phyloP scores from a whole-genome alignment of 23 tunicate species.

The Halocynthia aurantium region DNA sequence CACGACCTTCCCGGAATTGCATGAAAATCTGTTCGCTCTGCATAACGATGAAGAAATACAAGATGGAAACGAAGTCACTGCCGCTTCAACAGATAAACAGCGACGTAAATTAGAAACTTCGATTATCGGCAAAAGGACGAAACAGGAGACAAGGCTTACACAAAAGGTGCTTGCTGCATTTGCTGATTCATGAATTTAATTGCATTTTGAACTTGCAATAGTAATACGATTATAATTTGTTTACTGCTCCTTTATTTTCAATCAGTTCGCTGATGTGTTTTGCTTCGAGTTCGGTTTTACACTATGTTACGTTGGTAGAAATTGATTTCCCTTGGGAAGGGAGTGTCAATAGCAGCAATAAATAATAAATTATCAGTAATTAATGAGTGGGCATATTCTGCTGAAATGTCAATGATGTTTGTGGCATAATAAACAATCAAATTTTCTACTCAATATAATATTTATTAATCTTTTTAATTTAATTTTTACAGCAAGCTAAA shows the following conservation, averaged over 20 bases:
- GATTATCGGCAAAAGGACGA: conserved; percentile 56
- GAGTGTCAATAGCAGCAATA: no score
- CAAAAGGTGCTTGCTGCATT: conserved; percentile 42
- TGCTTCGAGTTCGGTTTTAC: no score
- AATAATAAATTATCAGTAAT: no score
- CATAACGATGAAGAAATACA: conserved; percentile 27
- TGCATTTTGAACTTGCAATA: not conserved
- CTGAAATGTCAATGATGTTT: no score
- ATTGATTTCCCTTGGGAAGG: no score
- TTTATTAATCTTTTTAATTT: not conserved
- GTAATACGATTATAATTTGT: no score
- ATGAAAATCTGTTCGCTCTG: conserved; percentile 56
- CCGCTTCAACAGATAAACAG: not conserved
- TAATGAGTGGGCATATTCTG: no score
- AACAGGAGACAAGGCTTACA: conserved; percentile 64
- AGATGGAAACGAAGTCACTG: not conserved
- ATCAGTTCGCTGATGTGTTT: no score
- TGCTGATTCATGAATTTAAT: not conserved
- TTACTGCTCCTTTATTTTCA: no score
- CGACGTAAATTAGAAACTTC: conserved; percentile 46
- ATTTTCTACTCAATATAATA: not conserved
- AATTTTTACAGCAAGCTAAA: conserved; percentile 46
- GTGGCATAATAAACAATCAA: no score
- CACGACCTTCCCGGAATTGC: conserved; percentile 74
- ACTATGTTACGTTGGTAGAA: no score